Percentiles rank a stretch among this genome's conserved stretches.
Evolutionary conservation across 2,888 invertebrate genomes (phyloP).

Genomic region (Chesias legatella): DNA sequence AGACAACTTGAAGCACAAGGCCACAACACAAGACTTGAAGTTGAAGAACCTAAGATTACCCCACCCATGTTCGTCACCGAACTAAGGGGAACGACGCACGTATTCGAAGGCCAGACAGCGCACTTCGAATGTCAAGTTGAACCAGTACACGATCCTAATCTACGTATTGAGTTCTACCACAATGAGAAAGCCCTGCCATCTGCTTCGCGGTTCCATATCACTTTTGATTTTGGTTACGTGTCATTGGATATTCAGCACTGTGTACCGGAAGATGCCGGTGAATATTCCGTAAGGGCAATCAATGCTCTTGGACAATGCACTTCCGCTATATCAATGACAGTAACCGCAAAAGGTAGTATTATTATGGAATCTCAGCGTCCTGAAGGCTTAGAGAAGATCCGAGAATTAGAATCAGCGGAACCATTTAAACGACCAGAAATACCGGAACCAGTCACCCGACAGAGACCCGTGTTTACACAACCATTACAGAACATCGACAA

Average conservation of each 20-base stretch:
- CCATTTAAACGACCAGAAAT: conserved; percentile 90
- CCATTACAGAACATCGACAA: conserved; percentile 94
- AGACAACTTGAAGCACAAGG: conserved; percentile 94
- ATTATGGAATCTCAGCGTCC: conserved; percentile 95
- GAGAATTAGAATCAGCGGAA: conserved; percentile 89
- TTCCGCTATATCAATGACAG: conserved; percentile 89
- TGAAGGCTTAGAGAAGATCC: conserved; percentile 96
- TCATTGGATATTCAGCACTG: conserved; percentile 96
- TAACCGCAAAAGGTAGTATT: conserved; percentile 91
- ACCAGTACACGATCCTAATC: conserved; percentile 93
- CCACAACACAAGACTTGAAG: conserved; percentile 87
- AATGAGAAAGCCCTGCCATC: conserved; percentile 95
- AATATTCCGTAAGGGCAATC: conserved; percentile 95
- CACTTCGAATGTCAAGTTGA: conserved; percentile 98
- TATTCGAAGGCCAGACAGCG: conserved; percentile 95
- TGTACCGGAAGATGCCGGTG: conserved; percentile 97
- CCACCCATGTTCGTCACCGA: conserved; percentile 93
- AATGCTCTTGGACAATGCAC: conserved; percentile 95
- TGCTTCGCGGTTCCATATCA: conserved; percentile 94
- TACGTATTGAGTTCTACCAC: conserved; percentile 94
- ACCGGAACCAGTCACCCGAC: conserved; percentile 90
- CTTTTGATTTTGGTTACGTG: conserved; percentile 98
- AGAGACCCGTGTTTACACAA: conserved; percentile 96
- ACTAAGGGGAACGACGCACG: conserved; percentile 91
- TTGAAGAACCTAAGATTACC: conserved; percentile 89